Conservation (phyloP, 2,797 vertebrate species). For the Acrossocheilus wenchowensis region DNA sequence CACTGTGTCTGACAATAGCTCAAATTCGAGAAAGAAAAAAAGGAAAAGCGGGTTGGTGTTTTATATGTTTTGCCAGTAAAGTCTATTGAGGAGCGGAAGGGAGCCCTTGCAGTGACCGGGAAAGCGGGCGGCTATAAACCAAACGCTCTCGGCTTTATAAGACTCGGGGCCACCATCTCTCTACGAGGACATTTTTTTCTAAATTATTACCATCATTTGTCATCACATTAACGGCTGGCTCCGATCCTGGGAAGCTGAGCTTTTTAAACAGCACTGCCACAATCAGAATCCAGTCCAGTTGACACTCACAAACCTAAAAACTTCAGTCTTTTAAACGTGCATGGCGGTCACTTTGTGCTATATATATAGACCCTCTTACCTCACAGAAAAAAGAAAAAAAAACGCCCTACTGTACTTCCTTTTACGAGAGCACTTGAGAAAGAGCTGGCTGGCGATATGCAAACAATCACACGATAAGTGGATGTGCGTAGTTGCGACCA, state of each 20-base stretch:
- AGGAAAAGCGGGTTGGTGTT: slow-evolving; percentile 62
- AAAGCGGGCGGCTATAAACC: slow-evolving; percentile 74
- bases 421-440: slow-evolving; percentile 3
- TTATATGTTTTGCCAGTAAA: slow-evolving; percentile 74
- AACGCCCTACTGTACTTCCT: slow-evolving; percentile 53
- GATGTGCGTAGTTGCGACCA: not conserved
- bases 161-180: slow-evolving; percentile 68
- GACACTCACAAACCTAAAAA: slow-evolving; percentile 36
- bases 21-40: slow-evolving; percentile 57
- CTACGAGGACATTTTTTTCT: slow-evolving; percentile 69
- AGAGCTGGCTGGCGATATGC: slow-evolving; percentile 9
- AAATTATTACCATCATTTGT: slow-evolving; percentile 77
- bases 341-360: slow-evolving; percentile 66
- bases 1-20: slow-evolving; percentile 65
- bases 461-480: not conserved
- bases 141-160: slow-evolving; percentile 69
- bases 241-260: slow-evolving; percentile 66
- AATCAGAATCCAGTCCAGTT: slow-evolving; percentile 47
- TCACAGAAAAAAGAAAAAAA: slow-evolving; percentile 58
- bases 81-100: slow-evolving; percentile 73
- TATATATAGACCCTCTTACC: slow-evolving; percentile 73
- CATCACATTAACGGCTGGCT: slow-evolving; percentile 70
- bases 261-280: slow-evolving; percentile 70
- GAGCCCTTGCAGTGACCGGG: slow-evolving; percentile 73
- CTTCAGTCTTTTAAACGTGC: slow-evolving; percentile 40